These are phyloP conservation scores for Psophia crepitans DNA, from an alignment of 2,113 vertebrate species.

Conservation along the genomic window DNA sequence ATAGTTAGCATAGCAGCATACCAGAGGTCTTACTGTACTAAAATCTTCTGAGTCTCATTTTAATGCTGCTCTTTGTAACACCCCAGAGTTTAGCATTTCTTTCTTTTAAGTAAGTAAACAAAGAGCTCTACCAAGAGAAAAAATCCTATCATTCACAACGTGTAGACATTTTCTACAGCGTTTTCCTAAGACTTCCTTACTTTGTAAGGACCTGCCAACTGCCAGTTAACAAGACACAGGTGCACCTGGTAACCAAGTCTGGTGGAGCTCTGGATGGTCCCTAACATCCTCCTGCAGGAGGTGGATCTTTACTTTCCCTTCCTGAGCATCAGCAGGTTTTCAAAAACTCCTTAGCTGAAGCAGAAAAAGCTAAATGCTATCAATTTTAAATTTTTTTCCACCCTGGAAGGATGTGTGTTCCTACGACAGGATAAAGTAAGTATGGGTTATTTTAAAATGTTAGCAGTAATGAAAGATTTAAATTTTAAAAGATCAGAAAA, in stretches of 20 bases:
- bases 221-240: conserved; percentile 43
- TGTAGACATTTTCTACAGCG: conserved; percentile 1
- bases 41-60: neutral
- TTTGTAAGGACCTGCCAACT: neutral
- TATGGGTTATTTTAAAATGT: conserved; percentile 8
- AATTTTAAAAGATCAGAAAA: conserved; percentile 44
- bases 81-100: neutral
- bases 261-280: neutral
- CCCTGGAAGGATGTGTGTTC: neutral
- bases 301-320: neutral
- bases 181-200: neutral
- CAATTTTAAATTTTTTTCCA: neutral
- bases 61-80: neutral
- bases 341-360: neutral
- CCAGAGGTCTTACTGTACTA: neutral
- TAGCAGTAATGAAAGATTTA: conserved; percentile 25
- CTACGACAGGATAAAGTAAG: neutral
- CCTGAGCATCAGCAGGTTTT: neutral
- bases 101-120: neutral
- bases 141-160: neutral
- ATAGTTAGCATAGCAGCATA: neutral
- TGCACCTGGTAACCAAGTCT: neutral
- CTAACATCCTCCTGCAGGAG: neutral
- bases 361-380: neutral
- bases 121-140: neutral